Base-by-base conservation (phyloP, 2,888 invertebrate genomes). In the Melinaea menophilus region DNA sequence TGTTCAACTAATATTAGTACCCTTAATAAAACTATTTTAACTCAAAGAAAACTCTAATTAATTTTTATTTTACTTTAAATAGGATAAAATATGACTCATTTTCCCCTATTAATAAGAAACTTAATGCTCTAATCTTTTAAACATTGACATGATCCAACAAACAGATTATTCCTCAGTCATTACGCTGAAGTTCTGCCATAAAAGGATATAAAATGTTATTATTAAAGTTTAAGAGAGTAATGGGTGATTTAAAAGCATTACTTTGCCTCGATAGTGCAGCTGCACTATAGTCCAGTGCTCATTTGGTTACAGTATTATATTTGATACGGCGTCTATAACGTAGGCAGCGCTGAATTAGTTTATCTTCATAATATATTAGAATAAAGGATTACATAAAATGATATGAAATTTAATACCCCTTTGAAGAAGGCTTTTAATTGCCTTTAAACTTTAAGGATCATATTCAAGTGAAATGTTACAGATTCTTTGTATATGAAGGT, bases 111-210 rank as follows among this genome's bases (percentile, higher is more conserved):
- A 51, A 31, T 31, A 51, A 31, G 7, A 51, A 51, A 31, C 9
- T 31, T 5, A 51, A 51, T 31, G 51, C 51, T 51, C 31, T 31
- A 51, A 31, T 51, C 31, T 51, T 31, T 31, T 31, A 31, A 31
- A 4, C 51, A 31, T 51, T 48, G 12, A n/a, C 22, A 7, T 48
- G 37, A 37, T 37, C n/a, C 48, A 51, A 31, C 51, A 51, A 31
- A 51, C 31, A 51, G n/a, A 51, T 48, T 51, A 51, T 31, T 51
- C 2, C 22, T 51, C 41, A 9, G 51, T 51, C 51, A 51, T 51
- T 51, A 31, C 7, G 51, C 31, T 13, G 2, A 51, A 41, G 41
- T 51, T 51, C 7, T 31, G n/a, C 9, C 22, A 51, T 51, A 31
- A 31, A 51, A 51, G 31, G 31, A 51, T 51, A 51, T 48, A 48